Conservation (phyloP, 2,113 vertebrate species). For the Ramphastos sulfuratus region DNA sequence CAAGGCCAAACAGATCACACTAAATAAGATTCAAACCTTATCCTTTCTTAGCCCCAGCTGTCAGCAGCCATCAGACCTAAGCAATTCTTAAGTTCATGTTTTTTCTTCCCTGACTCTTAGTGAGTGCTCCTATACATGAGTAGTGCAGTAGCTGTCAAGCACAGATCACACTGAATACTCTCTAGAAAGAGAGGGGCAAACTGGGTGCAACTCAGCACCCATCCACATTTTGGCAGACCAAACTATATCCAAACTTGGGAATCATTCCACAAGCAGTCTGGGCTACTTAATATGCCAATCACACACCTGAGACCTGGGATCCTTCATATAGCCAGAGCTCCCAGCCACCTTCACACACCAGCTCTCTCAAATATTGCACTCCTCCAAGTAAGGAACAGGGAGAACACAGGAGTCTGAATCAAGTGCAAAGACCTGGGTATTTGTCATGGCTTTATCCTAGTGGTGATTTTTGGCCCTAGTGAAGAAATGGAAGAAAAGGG, state of each 20-base stretch:
- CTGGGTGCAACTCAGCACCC: not conserved
- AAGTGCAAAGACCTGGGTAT: not conserved
- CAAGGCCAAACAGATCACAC: not conserved
- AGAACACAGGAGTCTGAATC: not conserved
- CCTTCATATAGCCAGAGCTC: not conserved
- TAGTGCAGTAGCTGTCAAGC: not conserved
- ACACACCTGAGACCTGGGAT: not conserved
- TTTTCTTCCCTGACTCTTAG: not conserved
- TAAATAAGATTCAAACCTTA: not conserved
- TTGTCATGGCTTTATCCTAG: not conserved
- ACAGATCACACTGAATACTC: not conserved
- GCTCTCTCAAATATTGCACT: not conserved
- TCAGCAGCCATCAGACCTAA: not conserved
- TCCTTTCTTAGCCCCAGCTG: not conserved
- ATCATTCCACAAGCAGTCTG: not conserved
- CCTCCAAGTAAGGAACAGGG: not conserved
- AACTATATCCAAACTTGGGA: not conserved
- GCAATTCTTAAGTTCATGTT: not conserved
- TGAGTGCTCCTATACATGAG: not conserved
- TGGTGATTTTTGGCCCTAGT: not conserved
- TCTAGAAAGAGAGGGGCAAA: not conserved
- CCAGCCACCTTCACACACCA: not conserved
- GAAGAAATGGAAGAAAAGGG: not conserved
- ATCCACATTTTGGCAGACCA: not conserved
- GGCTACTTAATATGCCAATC: not conserved